These are phyloP conservation scores for Falcaria lacertinaria DNA, from an alignment of 2,888 invertebrate species.

Conservation along the genomic window DNA sequence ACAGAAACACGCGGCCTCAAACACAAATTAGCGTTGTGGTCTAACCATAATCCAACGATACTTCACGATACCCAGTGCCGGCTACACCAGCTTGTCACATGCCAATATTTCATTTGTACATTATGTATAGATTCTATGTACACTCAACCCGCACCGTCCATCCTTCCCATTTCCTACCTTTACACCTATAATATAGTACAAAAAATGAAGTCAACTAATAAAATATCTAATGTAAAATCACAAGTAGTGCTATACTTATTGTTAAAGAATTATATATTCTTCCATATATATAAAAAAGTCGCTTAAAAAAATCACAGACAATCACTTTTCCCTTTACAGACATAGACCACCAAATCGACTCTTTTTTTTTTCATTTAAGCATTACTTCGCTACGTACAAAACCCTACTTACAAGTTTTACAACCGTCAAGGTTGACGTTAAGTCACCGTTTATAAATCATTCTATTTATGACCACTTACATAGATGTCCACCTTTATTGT, in stretches of 20 bases:
- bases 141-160: conserved; percentile 66
- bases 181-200: conserved; percentile 58
- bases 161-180: conserved; percentile 49
- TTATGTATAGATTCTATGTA: conserved; percentile 48
- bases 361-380: conserved; percentile 67
- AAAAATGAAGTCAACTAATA: conserved; percentile 71
- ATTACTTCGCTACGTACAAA: conserved; percentile 76
- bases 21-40: conserved; percentile 61
- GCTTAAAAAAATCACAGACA: conserved; percentile 82
- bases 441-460: conserved; percentile 39
- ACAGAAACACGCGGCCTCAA: conserved; percentile 43
- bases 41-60: conserved; percentile 65
- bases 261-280: conserved; percentile 76
- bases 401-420: conserved; percentile 78
- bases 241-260: conserved; percentile 80
- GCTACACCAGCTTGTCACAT: conserved; percentile 30
- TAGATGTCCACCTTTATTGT: conserved; percentile 42
- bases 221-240: conserved; percentile 77
- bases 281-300: conserved; percentile 79
- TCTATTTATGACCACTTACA: conserved; percentile 41
- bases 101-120: conserved; percentile 41
- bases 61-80: conserved; percentile 38
- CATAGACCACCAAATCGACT: conserved; percentile 74
- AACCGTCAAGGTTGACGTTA: conserved; percentile 73
- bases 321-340: conserved; percentile 78